These are phyloP conservation scores for Nasonia oneida DNA, from an alignment of 2,888 invertebrate species.

Conservation along the genomic window DNA sequence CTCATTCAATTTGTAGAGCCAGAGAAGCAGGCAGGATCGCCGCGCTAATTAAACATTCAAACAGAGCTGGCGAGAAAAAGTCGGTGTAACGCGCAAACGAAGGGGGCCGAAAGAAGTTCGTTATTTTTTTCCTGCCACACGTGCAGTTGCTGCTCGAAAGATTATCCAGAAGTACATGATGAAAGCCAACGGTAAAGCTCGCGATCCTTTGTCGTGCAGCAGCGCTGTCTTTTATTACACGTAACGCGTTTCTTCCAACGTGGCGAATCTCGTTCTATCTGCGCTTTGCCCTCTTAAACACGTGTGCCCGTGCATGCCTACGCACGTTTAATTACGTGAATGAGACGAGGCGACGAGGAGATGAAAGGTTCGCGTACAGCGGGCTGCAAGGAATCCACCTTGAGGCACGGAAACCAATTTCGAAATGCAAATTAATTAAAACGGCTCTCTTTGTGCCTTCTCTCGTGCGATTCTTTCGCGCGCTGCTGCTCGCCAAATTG, in stretches of 20 bases:
- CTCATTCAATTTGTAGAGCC: not conserved
- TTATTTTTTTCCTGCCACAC: not conserved
- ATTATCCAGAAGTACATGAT: not conserved
- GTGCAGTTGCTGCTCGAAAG: not conserved
- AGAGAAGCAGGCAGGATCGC: not conserved
- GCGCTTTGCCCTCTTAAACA: not conserved
- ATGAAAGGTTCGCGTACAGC: not conserved
- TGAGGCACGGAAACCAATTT: not conserved
- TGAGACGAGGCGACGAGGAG: not conserved
- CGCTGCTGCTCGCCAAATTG: no score
- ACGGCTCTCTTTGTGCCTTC: not conserved
- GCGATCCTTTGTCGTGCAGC: not conserved
- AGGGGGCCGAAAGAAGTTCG: not conserved
- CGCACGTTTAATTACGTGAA: conserved; percentile 42
- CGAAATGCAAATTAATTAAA: not conserved
- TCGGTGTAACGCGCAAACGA: not conserved
- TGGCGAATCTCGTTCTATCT: conserved; percentile 8
- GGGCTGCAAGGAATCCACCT: not conserved
- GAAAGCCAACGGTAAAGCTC: not conserved
- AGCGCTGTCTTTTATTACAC: not conserved
- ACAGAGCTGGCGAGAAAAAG: not conserved
- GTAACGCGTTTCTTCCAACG: conserved; percentile 7
- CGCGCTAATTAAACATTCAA: not conserved
- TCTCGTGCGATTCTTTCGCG: not conserved
- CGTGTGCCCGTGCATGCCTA: conserved; percentile 14